phyloP scores from a whole-genome alignment of 2,797 vertebrate species.

The Neopelma chrysocephalum region DNA sequence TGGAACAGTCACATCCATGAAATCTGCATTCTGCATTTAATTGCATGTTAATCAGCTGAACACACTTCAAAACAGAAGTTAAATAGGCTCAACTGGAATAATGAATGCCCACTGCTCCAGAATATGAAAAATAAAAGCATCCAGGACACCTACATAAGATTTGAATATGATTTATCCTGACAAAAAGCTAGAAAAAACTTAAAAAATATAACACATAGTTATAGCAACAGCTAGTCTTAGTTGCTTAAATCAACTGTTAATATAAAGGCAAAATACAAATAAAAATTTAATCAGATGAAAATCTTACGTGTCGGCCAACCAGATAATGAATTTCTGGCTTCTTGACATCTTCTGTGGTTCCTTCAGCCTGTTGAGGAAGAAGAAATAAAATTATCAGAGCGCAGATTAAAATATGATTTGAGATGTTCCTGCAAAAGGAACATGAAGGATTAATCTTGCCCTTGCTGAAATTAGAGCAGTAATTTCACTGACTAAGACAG shows the following conservation, averaged over 20 bases:
- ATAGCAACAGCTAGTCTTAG: neutral
- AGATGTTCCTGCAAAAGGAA: neutral
- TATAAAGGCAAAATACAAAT: neutral
- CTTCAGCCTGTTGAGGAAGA: constrained; percentile 79
- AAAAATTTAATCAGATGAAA: neutral
- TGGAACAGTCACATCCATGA: neutral
- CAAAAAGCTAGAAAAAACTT: neutral
- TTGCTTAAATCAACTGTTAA: neutral
- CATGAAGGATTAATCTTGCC: neutral
- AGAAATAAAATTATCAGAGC: neutral
- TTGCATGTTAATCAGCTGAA: neutral
- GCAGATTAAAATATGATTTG: neutral
- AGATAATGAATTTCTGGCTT: constrained; percentile 84
- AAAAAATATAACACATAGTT: neutral
- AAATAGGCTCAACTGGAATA: neutral
- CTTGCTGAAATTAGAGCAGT: neutral
- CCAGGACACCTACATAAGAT: neutral
- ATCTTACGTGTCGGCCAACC: constrained; percentile 92
- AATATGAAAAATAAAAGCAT: neutral
- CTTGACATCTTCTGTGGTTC: constrained; percentile 84
- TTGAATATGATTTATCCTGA: neutral
- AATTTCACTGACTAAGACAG: neutral
- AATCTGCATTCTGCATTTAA: neutral
- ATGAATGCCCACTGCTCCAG: neutral
- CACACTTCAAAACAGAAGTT: neutral